A percentile compares a stretch with the other conserved stretches of the same genome.
Conservation (phyloP, 1,140 invertebrate genomes). For the Drosophila repleta region DNA sequence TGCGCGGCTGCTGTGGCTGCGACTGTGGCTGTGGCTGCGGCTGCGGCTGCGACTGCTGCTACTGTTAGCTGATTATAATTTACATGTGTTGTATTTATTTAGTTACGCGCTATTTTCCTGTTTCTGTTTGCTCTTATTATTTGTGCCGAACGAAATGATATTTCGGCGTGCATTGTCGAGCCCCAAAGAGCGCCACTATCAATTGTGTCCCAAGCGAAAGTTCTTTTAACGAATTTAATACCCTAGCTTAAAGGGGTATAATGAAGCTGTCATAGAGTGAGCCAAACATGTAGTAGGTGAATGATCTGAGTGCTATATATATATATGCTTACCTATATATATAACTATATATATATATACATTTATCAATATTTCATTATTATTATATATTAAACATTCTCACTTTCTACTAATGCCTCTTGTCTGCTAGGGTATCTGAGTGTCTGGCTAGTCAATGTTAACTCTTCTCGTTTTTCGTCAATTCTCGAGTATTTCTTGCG, state of each 20-base stretch:
- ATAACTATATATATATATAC: not conserved
- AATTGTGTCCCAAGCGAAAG: conserved; percentile 25
- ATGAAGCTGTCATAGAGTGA: not conserved
- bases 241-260: not conserved
- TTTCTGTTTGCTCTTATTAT: conserved; percentile 52
- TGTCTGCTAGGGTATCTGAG: not conserved
- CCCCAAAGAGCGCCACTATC: not conserved
- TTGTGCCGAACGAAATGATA: conserved; percentile 37
- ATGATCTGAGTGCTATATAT: too few species aligned
- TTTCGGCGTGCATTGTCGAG: conserved; percentile 38
- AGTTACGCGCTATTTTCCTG: conserved; percentile 56
- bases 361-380: not conserved
- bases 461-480: not conserved
- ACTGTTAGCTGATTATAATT: conserved; percentile 40
- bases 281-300: not conserved
- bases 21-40: too few species aligned
- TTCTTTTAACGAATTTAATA: conserved; percentile 8
- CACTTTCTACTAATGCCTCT: not conserved
- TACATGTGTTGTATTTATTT: conserved; percentile 68
- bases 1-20: conserved; percentile 18
- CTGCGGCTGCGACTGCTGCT: conserved; percentile 1
- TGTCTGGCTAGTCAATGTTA: not conserved
- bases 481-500: conserved; percentile 19
- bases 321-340: too few species aligned
- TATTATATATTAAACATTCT: not conserved